Evolutionary conservation across 2,888 invertebrate species (phyloP).

Genomic region (Catocala nupta): DNA sequence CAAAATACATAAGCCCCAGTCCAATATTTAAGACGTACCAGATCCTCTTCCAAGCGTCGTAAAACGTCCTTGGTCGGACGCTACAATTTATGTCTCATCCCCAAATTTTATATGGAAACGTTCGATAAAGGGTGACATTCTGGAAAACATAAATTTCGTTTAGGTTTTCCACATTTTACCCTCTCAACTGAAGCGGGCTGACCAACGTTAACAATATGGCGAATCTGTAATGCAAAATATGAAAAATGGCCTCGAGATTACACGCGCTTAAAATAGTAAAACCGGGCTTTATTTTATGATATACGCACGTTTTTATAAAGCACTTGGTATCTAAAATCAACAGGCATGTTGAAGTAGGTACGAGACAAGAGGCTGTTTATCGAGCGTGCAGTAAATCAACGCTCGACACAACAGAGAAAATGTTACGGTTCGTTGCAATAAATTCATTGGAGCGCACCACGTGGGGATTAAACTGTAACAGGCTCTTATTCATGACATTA

Average conservation of each 20-base stretch:
- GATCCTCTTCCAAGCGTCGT: slow-evolving; percentile 62
- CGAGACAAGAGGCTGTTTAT: too few relatives aligned
- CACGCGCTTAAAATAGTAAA: slow-evolving; percentile 5
- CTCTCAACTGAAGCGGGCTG: slow-evolving; percentile 24
- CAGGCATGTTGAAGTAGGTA: too few relatives aligned
- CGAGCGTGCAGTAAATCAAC: too few relatives aligned
- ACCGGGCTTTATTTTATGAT: background rate
- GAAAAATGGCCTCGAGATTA: slow-evolving; percentile 31
- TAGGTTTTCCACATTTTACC: slow-evolving; percentile 50
- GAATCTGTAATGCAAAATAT: slow-evolving; percentile 36
- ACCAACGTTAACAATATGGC: slow-evolving; percentile 30
- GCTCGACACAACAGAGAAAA: too few relatives aligned
- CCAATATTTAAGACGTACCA: slow-evolving; percentile 45
- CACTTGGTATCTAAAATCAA: background rate
- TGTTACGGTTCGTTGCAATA: background rate
- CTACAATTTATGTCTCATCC: slow-evolving; percentile 66
- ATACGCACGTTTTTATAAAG: background rate
- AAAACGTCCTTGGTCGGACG: slow-evolving; percentile 60
- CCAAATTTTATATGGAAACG: slow-evolving; percentile 62
- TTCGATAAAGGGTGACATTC: slow-evolving; percentile 62
- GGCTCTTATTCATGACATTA: background rate
- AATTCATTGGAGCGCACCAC: slow-evolving; percentile 5
- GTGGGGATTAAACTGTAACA: background rate
- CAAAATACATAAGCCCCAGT: slow-evolving; percentile 39
- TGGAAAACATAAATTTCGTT: slow-evolving; percentile 60